These are phyloP conservation scores for Proterorhinus semilunaris DNA, from an alignment of 2,113 vertebrate species.

Conservation along the genomic window DNA sequence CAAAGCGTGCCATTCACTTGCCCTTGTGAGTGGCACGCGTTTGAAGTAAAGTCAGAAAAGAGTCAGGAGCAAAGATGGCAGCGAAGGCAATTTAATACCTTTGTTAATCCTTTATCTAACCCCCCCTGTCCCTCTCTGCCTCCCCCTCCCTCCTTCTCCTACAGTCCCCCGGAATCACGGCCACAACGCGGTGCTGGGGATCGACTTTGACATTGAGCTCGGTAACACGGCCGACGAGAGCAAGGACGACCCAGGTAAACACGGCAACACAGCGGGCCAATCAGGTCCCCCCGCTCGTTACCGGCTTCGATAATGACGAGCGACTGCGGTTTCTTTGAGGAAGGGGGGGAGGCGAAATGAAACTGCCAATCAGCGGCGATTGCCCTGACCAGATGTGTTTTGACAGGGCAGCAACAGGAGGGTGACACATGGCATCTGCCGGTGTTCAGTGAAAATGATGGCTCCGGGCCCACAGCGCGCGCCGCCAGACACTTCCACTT, in stretches of 20 bases:
- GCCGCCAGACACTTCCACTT: constrained; percentile 37
- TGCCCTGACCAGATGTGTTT: constrained; percentile 55
- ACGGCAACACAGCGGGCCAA: constrained; percentile 12
- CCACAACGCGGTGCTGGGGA: constrained; percentile 83
- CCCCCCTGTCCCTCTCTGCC: constrained; percentile 80
- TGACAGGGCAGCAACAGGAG: constrained; percentile 45
- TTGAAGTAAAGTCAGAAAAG: constrained; percentile 32
- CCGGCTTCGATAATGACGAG: constrained; percentile 38
- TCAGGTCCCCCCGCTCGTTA: background rate
- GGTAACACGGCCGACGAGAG: constrained; percentile 90
- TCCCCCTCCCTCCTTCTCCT: constrained; percentile 57
- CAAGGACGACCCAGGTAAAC: constrained; percentile 90
- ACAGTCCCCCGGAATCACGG: constrained; percentile 89
- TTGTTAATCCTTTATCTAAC: constrained; percentile 56
- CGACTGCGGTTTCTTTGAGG: constrained; percentile 6
- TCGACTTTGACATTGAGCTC: constrained; percentile 88
- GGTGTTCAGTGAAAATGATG: constrained; percentile 39
- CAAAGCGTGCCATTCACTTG: constrained; percentile 38
- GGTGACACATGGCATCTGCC: constrained; percentile 51
- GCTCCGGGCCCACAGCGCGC: constrained; percentile 19
- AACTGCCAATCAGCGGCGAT: constrained; percentile 34
- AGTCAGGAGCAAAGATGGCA: constrained; percentile 17
- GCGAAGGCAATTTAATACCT: constrained; percentile 39
- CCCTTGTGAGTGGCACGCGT: constrained; percentile 15
- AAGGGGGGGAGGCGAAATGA: constrained; percentile 13